Base-by-base conservation (phyloP, 2,888 invertebrate species). In the Bhutanitis thaidina region DNA sequence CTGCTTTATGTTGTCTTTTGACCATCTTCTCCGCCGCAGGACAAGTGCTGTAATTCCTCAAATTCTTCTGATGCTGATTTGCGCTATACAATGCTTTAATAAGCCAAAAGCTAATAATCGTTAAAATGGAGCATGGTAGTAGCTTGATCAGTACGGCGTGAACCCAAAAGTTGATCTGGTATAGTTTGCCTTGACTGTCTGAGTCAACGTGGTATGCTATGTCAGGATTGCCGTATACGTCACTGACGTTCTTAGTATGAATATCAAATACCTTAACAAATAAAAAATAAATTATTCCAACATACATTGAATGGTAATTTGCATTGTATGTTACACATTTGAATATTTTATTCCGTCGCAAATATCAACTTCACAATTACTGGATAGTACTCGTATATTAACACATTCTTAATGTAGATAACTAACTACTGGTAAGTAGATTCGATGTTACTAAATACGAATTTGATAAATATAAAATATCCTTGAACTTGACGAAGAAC, bases 71-170 rank as follows among this genome's bases (percentile, higher is more conserved):
- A 16, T 92, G 92, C 66, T 93, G 91, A 35, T 95, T 88, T 0
- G 93, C 92, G 52, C 93, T 92, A 64, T 94, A 94, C 1, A 95
- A 90, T 52, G 93, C 92, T 60, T 94, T 92, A 53, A 94, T 93
- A 16, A 94, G 78, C 92, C 93, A 94, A 34, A 91, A 79, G 63
- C 93, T 94, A 64, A 94, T 93, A 32, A 94, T 84, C 0, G 95
- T 95, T 35, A 96, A 90, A 56, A 95, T 93, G 70, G 92, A 84
- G 72, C 96, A 96, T 0, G 96, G 96, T 0, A 96, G 78, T 1
- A 96, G 88, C 71, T 96, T 96, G 47, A 96, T 93, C 25, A 95
- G 90, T 1, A 96, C 94, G 0, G 93, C 94, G 69, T 96, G 95
- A 0, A 95, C 91, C 95, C 95, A 96, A 76, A 95, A 95, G 79